These are phyloP conservation scores for Eueremaeus valkanovi DNA, from an alignment of 2,888 invertebrate species.

Conservation along the genomic window DNA sequence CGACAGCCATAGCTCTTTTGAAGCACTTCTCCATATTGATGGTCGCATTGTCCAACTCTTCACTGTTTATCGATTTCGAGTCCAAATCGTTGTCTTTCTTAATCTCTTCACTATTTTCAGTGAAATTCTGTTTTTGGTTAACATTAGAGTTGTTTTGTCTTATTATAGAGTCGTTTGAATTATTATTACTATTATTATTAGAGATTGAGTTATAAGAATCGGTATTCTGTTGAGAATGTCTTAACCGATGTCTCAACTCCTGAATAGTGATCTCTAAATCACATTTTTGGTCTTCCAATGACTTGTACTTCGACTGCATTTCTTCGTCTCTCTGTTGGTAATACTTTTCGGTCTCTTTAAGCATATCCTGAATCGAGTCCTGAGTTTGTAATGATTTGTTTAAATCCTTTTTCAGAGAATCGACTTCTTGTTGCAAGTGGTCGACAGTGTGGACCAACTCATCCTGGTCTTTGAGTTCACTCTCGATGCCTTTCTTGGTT, in stretches of 20 bases:
- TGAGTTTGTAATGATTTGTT: conserved; percentile 46
- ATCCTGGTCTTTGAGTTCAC: conserved; percentile 45
- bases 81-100: not conserved
- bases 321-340: conserved; percentile 26
- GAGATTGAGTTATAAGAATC: not conserved
- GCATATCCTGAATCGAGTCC: conserved; percentile 37
- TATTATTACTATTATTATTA: not conserved
- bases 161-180: not conserved
- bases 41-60: conserved; percentile 30
- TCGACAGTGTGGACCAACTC: conserved; percentile 46
- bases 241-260: conserved; percentile 38
- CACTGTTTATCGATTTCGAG: not conserved
- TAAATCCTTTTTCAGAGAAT: conserved; percentile 49
- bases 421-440: conserved; percentile 52
- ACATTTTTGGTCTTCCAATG: conserved; percentile 44
- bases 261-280: conserved; percentile 43
- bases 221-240: not conserved
- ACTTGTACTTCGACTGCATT: conserved; percentile 40
- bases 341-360: conserved; percentile 22
- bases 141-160: not conserved
- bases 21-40: conserved; percentile 44
- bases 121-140: no score
- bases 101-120: not conserved
- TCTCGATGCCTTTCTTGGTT: conserved; percentile 40
- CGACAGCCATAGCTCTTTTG: conserved; percentile 44